These are phyloP conservation scores for Scrobipalpa costella DNA, from an alignment of 2,888 invertebrate genomes.

Conservation along the genomic window DNA sequence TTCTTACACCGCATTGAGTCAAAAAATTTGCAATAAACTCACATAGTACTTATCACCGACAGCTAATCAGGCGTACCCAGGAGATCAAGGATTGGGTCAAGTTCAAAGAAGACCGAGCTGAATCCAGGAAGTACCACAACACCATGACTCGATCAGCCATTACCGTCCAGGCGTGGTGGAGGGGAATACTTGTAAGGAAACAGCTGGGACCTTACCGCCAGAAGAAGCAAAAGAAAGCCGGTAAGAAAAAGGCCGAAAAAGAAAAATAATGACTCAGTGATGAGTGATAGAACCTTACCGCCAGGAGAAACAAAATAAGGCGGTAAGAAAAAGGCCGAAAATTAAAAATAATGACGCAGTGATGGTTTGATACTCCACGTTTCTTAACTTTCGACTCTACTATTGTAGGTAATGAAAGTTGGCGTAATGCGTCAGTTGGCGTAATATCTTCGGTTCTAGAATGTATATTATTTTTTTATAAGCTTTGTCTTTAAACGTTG, in stretches of 20 bases:
- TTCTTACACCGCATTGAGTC: background rate
- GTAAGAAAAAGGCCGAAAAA: background rate
- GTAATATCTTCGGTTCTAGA: no score
- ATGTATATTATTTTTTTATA: no score
- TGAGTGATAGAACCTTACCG: no score
- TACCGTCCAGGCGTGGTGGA: constrained; percentile 21
- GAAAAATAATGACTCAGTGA: background rate
- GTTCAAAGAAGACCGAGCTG: constrained; percentile 4
- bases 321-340: background rate
- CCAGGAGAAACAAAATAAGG: background rate
- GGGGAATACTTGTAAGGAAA: background rate
- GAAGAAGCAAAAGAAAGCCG: background rate
- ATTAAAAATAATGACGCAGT: background rate
- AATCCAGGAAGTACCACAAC: constrained; percentile 36
- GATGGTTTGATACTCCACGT: background rate
- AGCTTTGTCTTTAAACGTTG: no score
- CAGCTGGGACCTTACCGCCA: constrained; percentile 13
- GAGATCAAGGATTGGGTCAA: constrained; percentile 1
- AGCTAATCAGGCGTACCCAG: background rate
- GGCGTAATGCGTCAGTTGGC: no score
- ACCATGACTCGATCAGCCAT: background rate
- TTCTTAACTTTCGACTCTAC: background rate
- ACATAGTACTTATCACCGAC: background rate
- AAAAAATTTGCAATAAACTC: background rate
- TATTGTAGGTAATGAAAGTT: no score